A percentile compares a stretch with the other conserved stretches of the same genome.
phyloP scores from a whole-genome alignment of 2,113 vertebrate genomes.

The Balaenoptera acutorostrata region DNA sequence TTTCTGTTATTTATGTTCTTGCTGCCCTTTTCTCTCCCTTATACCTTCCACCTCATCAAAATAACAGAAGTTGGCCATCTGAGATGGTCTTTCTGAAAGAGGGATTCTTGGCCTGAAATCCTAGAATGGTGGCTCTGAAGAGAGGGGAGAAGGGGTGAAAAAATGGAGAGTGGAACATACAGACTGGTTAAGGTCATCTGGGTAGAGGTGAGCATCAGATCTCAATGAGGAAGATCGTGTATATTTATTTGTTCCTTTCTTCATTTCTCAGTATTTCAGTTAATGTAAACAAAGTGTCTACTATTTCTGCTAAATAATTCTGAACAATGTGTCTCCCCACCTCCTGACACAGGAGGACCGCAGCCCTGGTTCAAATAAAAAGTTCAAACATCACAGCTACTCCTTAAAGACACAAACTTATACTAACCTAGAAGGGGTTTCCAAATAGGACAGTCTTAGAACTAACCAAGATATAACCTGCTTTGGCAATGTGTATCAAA shows the following conservation, averaged over 20 bases:
- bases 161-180: neutral
- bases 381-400: neutral
- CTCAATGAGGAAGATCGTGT: neutral
- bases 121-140: neutral
- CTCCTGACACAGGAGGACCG: neutral
- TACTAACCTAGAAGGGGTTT: neutral
- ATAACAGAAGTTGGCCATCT: neutral
- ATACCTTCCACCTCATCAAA: neutral
- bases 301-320: neutral
- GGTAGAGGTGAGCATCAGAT: neutral
- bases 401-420: neutral
- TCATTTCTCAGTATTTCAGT: neutral
- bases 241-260: neutral
- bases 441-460: neutral
- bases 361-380: neutral
- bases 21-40: neutral
- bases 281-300: neutral
- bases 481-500: neutral
- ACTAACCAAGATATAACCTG: neutral
- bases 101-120: neutral
- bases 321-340: neutral
- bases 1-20: neutral
- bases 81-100: neutral
- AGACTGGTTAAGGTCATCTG: neutral
- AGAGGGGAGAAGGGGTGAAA: neutral